Conservation (phyloP, 2,888 invertebrate genomes). For the Pandemis heparana region DNA sequence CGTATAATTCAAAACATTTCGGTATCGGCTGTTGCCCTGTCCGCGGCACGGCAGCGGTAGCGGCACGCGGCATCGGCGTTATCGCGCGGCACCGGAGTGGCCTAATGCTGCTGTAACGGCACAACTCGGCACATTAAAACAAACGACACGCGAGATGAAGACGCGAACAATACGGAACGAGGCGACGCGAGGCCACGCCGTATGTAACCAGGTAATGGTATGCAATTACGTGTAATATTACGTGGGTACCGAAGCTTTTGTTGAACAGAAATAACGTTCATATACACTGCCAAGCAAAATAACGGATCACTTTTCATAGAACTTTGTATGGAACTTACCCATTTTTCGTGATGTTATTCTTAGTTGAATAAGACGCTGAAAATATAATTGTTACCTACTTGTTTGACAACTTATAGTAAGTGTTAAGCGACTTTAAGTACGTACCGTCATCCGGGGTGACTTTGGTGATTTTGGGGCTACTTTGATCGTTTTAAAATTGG, state of each 20-base stretch:
- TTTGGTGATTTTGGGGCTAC: too few species aligned
- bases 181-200: neutral
- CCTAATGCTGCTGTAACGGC: conserved; percentile 5
- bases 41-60: too few species aligned
- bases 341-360: too few species aligned
- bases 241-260: neutral
- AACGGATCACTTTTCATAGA: too few species aligned
- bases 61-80: neutral
- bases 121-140: conserved; percentile 12
- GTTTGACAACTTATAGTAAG: too few species aligned
- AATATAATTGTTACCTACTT: too few species aligned
- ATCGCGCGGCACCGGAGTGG: neutral
- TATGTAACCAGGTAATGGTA: neutral
- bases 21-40: neutral
- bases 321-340: too few species aligned
- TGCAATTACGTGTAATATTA: neutral
- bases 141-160: conserved; percentile 1
- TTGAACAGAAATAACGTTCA: neutral
- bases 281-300: neutral
- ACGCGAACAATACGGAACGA: neutral
- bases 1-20: neutral
- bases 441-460: too few species aligned
- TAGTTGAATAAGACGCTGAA: too few species aligned
- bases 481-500: too few species aligned
- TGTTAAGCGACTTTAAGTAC: too few species aligned